Percentiles rank a stretch among this genome's conserved stretches.
Conservation (phyloP, 1,140 invertebrate species). For the Stenopsyche tienmushanensis region DNA sequence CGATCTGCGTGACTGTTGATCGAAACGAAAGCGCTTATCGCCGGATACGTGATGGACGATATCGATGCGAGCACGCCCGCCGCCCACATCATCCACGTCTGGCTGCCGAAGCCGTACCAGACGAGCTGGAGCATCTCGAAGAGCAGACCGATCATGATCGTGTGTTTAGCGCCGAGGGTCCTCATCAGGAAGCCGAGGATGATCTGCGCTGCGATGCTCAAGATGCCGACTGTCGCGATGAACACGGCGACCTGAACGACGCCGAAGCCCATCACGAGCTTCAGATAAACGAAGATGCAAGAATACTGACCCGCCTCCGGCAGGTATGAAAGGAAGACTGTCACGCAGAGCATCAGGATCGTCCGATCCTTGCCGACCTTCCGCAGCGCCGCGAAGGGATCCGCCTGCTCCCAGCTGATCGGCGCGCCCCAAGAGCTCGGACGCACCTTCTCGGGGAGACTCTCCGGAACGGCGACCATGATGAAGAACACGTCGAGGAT, state of each 20-base stretch:
- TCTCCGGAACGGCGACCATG: conserved; percentile 96
- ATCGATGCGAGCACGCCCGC: conserved; percentile 94
- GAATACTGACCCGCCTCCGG: conserved; percentile 99
- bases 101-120: conserved; percentile 88
- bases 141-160: conserved; percentile 93
- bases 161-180: conserved; percentile 88
- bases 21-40: conserved; percentile 98
- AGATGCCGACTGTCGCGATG: conserved; percentile 94
- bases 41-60: conserved; percentile 95
- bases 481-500: conserved; percentile 98
- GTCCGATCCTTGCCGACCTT: conserved; percentile 96
- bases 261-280: conserved; percentile 96
- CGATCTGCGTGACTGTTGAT: conserved; percentile 95
- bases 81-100: conserved; percentile 95
- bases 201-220: conserved; percentile 94
- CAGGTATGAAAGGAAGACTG: conserved; percentile 96
- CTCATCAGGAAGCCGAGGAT: conserved; percentile 86
- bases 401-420: conserved; percentile 94
- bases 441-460: conserved; percentile 89
- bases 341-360: conserved; percentile 94
- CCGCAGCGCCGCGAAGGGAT: conserved; percentile 91
- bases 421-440: conserved; percentile 76
- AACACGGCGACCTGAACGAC: conserved; percentile 94
- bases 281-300: conserved; percentile 99
- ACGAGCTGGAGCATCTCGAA: conserved; percentile 97